Percentiles rank a stretch among this genome's conserved stretches.
Conservation (phyloP, 2,888 invertebrate genomes). For the Drosophila limbata region DNA sequence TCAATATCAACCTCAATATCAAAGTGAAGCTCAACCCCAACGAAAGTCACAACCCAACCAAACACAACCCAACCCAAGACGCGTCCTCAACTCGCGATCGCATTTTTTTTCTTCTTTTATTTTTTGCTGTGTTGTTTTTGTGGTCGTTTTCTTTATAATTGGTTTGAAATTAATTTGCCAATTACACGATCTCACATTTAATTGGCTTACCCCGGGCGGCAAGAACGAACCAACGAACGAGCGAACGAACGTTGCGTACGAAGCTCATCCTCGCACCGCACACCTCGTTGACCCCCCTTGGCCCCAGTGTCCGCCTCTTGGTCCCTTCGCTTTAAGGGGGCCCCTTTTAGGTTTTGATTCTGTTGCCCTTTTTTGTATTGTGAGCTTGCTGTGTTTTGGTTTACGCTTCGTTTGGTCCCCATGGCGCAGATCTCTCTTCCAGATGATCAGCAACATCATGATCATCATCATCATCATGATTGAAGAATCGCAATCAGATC, state of each 20-base stretch:
- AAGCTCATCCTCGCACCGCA: neutral
- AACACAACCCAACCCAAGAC: neutral
- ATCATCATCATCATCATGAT: slow-evolving; percentile 43
- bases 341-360: slow-evolving; percentile 48
- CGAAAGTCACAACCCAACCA: neutral
- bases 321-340: neutral
- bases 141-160: slow-evolving; percentile 83
- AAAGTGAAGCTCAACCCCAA: neutral
- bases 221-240: slow-evolving; percentile 35
- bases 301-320: too few species aligned
- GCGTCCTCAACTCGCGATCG: slow-evolving; percentile 28
- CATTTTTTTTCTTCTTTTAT: slow-evolving; percentile 4
- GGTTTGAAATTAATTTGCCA: slow-evolving; percentile 85
- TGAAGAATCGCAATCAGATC: slow-evolving; percentile 39
- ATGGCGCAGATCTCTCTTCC: slow-evolving; percentile 45
- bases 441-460: slow-evolving; percentile 11
- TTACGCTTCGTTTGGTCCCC: slow-evolving; percentile 62
- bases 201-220: slow-evolving; percentile 81
- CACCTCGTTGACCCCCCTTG: neutral
- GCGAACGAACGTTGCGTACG: slow-evolving; percentile 51
- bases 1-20: slow-evolving; percentile 1
- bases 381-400: slow-evolving; percentile 47
- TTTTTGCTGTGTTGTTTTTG: slow-evolving; percentile 43
- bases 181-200: slow-evolving; percentile 85
- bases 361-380: slow-evolving; percentile 72